Evolutionary conservation across 2,797 vertebrate species (phyloP).

Genomic region (Brachyalestes nurse): DNA sequence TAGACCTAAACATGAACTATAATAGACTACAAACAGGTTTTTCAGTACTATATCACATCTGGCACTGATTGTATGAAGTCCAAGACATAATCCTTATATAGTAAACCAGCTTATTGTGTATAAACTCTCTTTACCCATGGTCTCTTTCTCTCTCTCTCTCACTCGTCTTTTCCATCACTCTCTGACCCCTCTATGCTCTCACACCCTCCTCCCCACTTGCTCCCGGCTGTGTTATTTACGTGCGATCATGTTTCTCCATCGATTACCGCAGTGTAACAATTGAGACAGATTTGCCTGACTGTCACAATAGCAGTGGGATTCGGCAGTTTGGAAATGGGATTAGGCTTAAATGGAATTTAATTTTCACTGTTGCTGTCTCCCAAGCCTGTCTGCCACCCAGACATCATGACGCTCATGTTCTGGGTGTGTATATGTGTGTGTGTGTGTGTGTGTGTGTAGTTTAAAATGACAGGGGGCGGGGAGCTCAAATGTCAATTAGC

Average conservation of each 20-base stretch:
- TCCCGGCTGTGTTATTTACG: constrained; percentile 77
- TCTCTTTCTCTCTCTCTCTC: constrained; percentile 44
- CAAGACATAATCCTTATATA: not conserved
- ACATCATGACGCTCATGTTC: constrained; percentile 71
- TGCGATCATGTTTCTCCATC: constrained; percentile 77
- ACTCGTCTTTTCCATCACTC: constrained; percentile 8
- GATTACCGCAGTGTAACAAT: constrained; percentile 75
- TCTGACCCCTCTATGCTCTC: constrained; percentile 71
- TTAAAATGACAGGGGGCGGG: not conserved
- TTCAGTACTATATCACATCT: not conserved
- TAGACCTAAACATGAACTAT: not conserved
- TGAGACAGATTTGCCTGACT: constrained; percentile 78
- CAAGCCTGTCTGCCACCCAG: constrained; percentile 78
- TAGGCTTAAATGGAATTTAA: constrained; percentile 85
- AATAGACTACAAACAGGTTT: not conserved
- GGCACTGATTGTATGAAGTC: not conserved
- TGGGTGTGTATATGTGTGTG: constrained; percentile 37
- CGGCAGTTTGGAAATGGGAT: constrained; percentile 81
- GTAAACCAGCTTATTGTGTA: not conserved
- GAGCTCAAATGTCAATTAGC: constrained; percentile 29
- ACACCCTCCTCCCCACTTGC: constrained; percentile 48
- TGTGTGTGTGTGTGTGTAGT: not conserved
- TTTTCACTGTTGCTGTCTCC: constrained; percentile 78
- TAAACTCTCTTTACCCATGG: not conserved
- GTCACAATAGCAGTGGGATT: constrained; percentile 78